These are phyloP conservation scores for Danio albolineatus DNA, from an alignment of 2,797 vertebrate species.

Conservation along the genomic window DNA sequence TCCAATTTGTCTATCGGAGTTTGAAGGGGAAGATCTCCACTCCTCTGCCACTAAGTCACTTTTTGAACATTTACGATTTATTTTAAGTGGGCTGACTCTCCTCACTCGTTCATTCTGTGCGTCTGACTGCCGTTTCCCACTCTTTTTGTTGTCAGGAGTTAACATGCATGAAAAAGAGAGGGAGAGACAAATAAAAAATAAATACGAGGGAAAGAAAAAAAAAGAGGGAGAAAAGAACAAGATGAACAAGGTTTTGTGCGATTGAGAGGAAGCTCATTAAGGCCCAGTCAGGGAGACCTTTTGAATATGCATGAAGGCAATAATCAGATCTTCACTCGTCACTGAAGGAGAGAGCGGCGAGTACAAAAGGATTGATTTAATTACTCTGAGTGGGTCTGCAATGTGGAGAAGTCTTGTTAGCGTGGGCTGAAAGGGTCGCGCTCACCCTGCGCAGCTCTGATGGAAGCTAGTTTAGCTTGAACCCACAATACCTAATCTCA, in stretches of 20 bases:
- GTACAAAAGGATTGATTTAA: constrained; percentile 98
- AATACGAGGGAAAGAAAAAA: neutral
- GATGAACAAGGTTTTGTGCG: constrained; percentile 97
- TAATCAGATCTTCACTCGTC: constrained; percentile 92
- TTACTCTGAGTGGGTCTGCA: constrained; percentile 93
- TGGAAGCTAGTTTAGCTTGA: constrained; percentile 83
- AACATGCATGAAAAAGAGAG: constrained; percentile 27
- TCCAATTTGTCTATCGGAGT: constrained; percentile 99
- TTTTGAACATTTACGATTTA: constrained; percentile 88
- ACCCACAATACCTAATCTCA: constrained; percentile 82
- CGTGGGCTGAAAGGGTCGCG: constrained; percentile 83
- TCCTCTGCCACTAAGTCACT: constrained; percentile 87
- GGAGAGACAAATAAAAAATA: constrained; percentile 39
- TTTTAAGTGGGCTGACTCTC: constrained; percentile 88
- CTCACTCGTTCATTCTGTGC: constrained; percentile 86
- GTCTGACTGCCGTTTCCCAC: constrained; percentile 75
- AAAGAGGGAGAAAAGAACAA: constrained; percentile 84
- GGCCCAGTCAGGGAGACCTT: constrained; percentile 90
- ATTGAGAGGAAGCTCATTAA: constrained; percentile 99
- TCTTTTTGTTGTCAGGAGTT: constrained; percentile 83
- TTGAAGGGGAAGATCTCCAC: constrained; percentile 84
- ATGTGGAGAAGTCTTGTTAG: constrained; percentile 90
- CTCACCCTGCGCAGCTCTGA: constrained; percentile 82
- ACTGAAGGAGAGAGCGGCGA: constrained; percentile 87
- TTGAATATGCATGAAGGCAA: constrained; percentile 98